Base-by-base conservation (phyloP, 2,113 vertebrate genomes). In the Larimichthys polyactis region DNA sequence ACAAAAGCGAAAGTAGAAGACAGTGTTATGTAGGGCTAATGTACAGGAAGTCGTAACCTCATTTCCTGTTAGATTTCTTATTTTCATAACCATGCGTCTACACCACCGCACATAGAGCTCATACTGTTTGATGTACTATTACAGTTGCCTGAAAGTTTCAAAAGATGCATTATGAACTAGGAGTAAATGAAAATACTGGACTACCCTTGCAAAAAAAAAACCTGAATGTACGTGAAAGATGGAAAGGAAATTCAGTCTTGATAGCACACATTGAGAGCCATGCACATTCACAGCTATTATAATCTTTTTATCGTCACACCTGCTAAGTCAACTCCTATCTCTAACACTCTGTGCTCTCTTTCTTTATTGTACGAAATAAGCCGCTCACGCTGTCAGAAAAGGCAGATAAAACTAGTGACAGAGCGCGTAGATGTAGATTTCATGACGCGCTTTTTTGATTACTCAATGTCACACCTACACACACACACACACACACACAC, bases 401-500 rank as follows among this genome's bases (percentile, higher is more conserved):
- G 20, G 9, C 14, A 46, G 32, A 27, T 69, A 20, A 52, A 32
- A 49, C 27, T 27, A 20, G 46, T 48, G 65, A 62, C 32, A 57
- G 6, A 5, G 16, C 22, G 40, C 3, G 3, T 60, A 71, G n/a
- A n/a, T 22, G n/a, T 36, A 49, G 27, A 19, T 69, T 65, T 60
- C 32, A 75, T 46, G 63, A 29, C 64, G 48, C 52, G 36, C 22
- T 69, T 59, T 24, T 49, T 68, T 71, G 6, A 82, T 72, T 80
- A 72, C 36, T 86, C 78, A 82, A 1, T 32, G 57, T 64, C 71
- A 69, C 71, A 75, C 55, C 22, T 73, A 58, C 66, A 87, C 68
- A 54, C 75, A 70, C 32, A 36, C 20, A 62, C 29, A 29, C 44
- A 85, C 58, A 51, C 54, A 29, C 32, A 71, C 4, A 76, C 29